phyloP scores from a whole-genome alignment of 2,113 vertebrate genomes.

The Clarias magur region DNA sequence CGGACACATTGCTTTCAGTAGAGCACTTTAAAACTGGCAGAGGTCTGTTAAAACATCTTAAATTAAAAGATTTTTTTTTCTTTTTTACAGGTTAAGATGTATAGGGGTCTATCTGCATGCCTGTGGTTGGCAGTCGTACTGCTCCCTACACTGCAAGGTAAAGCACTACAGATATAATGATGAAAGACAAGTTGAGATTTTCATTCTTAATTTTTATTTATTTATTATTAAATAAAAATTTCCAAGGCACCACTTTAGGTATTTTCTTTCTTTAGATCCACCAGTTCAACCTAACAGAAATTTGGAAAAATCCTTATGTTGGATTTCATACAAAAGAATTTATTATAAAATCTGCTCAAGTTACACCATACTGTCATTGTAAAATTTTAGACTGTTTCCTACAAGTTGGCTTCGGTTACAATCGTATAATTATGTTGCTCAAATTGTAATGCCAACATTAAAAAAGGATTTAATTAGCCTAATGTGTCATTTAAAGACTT shows the following conservation, averaged over 20 bases:
- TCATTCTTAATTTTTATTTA: not conserved
- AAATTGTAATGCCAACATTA: not conserved
- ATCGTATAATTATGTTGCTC: not conserved
- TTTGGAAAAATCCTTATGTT: slow-evolving; percentile 5
- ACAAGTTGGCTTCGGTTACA: not conserved
- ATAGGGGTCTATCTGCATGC: slow-evolving; percentile 7
- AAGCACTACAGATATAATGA: not conserved
- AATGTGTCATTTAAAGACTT: not conserved
- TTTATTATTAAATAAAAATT: not conserved
- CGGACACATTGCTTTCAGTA: not conserved
- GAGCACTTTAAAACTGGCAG: not conserved
- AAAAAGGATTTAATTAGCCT: not conserved
- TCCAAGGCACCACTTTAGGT: not conserved
- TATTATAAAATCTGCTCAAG: not conserved
- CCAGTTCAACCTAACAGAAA: not conserved
- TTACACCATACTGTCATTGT: not conserved
- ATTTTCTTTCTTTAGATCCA: not conserved
- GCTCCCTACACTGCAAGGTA: slow-evolving; percentile 47
- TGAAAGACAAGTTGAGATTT: not conserved
- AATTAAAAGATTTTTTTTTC: too few species aligned
- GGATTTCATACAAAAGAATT: not conserved
- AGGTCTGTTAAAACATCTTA: too few species aligned
- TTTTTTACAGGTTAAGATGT: slow-evolving; percentile 46
- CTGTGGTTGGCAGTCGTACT: slow-evolving; percentile 41
- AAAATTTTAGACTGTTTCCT: not conserved